These are phyloP conservation scores for Stegana nigrithorax DNA, from an alignment of 2,888 invertebrate genomes.

Conservation along the genomic window DNA sequence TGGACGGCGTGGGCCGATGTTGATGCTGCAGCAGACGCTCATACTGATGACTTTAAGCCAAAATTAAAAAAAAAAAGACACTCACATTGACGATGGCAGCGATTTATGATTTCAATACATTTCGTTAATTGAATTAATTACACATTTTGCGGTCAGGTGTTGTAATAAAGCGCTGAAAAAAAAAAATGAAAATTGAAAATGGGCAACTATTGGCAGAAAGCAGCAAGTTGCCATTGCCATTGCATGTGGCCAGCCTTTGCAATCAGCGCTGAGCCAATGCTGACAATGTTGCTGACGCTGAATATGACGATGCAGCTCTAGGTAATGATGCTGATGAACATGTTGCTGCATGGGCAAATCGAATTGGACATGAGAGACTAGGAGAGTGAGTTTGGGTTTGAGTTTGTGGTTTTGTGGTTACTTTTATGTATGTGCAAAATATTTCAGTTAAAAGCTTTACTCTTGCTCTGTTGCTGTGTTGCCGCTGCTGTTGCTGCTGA, in stretches of 20 bases:
- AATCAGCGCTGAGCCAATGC: too few relatives aligned
- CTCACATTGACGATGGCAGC: neutral
- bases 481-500: neutral
- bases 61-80: too few relatives aligned
- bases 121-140: conserved; percentile 55
- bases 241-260: too few relatives aligned
- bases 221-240: too few relatives aligned
- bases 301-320: neutral
- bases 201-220: too few relatives aligned
- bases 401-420: neutral
- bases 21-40: conserved; percentile 10
- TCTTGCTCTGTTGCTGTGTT: neutral
- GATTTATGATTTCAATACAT: conserved; percentile 39
- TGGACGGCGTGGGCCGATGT: too few relatives aligned
- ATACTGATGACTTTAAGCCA: neutral
- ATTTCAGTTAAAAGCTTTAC: conserved; percentile 8
- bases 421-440: conserved; percentile 8
- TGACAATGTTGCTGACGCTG: neutral
- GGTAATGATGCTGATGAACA: neutral
- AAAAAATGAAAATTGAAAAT: too few relatives aligned
- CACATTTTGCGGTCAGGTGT: conserved; percentile 45
- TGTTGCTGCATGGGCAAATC: neutral
- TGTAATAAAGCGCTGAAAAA: conserved; percentile 26
- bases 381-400: neutral
- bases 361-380: neutral